Conservation (phyloP, 2,113 vertebrate genomes). For the Raja brachyura region DNA sequence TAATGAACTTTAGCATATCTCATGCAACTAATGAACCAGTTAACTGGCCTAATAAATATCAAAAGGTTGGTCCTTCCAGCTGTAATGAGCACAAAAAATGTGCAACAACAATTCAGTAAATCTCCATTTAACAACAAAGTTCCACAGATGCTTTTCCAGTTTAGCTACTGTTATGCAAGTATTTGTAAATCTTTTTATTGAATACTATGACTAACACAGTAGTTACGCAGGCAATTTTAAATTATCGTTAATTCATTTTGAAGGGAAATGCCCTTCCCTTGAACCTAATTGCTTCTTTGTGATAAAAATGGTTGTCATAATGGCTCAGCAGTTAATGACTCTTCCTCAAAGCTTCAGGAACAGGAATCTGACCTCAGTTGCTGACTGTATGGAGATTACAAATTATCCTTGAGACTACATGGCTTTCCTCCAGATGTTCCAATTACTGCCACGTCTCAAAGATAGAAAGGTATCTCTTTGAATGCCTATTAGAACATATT, state of each 20-base stretch:
- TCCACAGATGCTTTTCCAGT: neutral
- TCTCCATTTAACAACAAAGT: neutral
- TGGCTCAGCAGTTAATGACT: too few relatives aligned
- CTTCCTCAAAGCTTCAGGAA: too few relatives aligned
- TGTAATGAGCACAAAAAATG: neutral
- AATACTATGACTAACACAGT: neutral
- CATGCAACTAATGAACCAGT: constrained; percentile 19
- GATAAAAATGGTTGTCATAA: too few relatives aligned
- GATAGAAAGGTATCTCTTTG: too few relatives aligned
- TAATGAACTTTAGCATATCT: neutral
- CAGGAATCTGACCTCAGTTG: too few relatives aligned
- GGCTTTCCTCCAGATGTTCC: too few relatives aligned
- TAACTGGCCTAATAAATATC: constrained; percentile 24
- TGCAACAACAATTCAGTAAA: neutral
- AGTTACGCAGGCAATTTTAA: too few relatives aligned
- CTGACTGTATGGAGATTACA: too few relatives aligned
- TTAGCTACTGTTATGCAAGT: neutral
- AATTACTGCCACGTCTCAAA: too few relatives aligned
- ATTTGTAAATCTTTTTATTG: neutral
- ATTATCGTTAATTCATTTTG: constrained; percentile 1
- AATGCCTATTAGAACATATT: too few relatives aligned
- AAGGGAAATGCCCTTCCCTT: neutral
- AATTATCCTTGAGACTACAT: too few relatives aligned
- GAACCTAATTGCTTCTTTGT: neutral
- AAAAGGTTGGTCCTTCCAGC: neutral